Base-by-base conservation (phyloP, 2,113 vertebrate species). In the Casuarius casuarius region DNA sequence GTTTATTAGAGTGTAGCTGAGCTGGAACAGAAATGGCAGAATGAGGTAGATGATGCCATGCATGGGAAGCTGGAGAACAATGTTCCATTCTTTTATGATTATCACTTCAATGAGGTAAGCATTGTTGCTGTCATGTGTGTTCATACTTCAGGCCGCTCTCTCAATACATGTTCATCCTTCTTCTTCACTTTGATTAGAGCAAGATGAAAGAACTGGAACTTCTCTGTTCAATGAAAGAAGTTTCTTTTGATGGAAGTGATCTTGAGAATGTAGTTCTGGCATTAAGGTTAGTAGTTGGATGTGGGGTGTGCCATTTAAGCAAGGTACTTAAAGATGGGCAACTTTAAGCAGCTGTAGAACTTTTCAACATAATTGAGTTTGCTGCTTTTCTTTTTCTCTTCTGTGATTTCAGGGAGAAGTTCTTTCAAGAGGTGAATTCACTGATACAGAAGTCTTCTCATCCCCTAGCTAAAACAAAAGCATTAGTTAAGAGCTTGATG, bases 11-110 rank as follows among this genome's bases (percentile, higher is more conserved):
- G 99, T 71, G 99, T 99, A 76, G 99, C 99, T 38, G 99, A 99
- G 97, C 91, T 99, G 94, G 99, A 99, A 84, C 99, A 99, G 97
- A 99, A 99, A 92, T 99, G 99, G 99, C 99, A 99, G 96, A 99
- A 98, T 62, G 99, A 99, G 96, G 99, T 99, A 42, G 99, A 99
- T 46, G 99, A 99, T 56, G 99, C 99, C 59, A 98, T 98, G 77
- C 99, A 99, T 15, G 99, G 99, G 52, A 99, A 99, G 90, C 98
- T 99, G 96, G 99, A 99, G 97, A 99, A 99, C 98, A 99, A 99
- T 33, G 94, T 98, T 71, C 99, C 99, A 7, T 99, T 99, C 97
- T 99, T 99, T 87, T 99, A 99, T 7, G 99, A 99, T 96, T 99
- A 99, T 96, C 99, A 99, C 91, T 99, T 99, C 95, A 99, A 98